Evolutionary conservation across 2,888 invertebrate species (phyloP).

Genomic region (Elmis aenea): DNA sequence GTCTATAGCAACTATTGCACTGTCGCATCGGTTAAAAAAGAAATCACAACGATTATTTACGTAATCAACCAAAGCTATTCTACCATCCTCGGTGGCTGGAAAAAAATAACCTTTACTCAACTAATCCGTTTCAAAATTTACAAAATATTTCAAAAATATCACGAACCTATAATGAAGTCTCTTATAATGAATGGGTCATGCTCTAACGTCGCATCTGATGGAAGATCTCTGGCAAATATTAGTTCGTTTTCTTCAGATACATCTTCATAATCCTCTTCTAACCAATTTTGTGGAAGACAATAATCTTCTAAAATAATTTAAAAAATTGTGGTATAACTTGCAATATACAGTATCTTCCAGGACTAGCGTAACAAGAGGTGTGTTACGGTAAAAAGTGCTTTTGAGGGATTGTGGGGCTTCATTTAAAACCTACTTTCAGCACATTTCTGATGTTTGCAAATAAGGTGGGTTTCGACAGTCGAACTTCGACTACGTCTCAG

Average conservation of each 20-base stretch:
- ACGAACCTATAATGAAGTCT: slow-evolving; percentile 56
- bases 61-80: slow-evolving; percentile 51
- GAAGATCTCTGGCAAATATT: slow-evolving; percentile 36
- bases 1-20: slow-evolving; percentile 43
- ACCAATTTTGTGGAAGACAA: too few species aligned
- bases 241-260: slow-evolving; percentile 34
- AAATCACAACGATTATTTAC: slow-evolving; percentile 46
- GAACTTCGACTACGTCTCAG: too few species aligned
- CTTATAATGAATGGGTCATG: slow-evolving; percentile 50
- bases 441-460: too few species aligned
- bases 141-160: too few species aligned
- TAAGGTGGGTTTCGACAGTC: too few species aligned
- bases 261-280: slow-evolving; percentile 29
- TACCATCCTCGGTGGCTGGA: slow-evolving; percentile 47
- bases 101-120: too few species aligned
- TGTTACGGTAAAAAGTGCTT: too few species aligned
- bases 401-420: too few species aligned
- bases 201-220: slow-evolving; percentile 50
- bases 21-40: slow-evolving; percentile 45
- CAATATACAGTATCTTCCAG: not conserved
- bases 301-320: not conserved
- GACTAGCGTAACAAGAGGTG: too few species aligned
- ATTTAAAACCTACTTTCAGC: too few species aligned
- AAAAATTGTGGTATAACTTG: too few species aligned
- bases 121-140: too few species aligned